These are phyloP conservation scores for Limnephilus lunatus DNA, from an alignment of 2,888 invertebrate species.

Conservation along the genomic window DNA sequence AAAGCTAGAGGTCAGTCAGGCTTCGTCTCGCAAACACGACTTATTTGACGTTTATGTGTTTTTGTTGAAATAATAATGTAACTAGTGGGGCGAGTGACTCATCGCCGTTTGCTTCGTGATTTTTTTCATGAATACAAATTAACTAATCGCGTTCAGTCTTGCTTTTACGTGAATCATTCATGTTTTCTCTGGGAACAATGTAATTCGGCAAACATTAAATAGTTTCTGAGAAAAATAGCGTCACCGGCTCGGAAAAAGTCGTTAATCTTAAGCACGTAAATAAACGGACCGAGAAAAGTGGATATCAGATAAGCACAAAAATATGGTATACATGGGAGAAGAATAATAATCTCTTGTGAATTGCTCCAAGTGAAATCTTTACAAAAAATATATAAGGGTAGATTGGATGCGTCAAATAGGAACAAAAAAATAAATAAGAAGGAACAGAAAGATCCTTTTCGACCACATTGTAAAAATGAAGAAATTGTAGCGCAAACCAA, in stretches of 20 bases:
- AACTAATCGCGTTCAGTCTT: not conserved
- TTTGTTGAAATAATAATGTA: conserved; percentile 9
- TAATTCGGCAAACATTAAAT: not conserved
- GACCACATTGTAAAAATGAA: not conserved
- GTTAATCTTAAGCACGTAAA: not conserved
- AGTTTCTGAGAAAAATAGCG: not conserved
- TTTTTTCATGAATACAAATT: conserved; percentile 13
- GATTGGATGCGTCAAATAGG: not conserved
- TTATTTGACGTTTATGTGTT: conserved; percentile 48
- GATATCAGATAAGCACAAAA: not conserved
- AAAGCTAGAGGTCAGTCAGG: not conserved
- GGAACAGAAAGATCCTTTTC: not conserved
- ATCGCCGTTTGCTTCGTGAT: conserved; percentile 43
- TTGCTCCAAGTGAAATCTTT: not conserved
- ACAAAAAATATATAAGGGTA: not conserved
- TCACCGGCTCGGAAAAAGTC: not conserved
- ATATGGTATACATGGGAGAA: not conserved
- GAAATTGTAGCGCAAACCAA: not conserved
- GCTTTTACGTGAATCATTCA: conserved; percentile 10
- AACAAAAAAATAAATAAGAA: not conserved
- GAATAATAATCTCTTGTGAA: not conserved
- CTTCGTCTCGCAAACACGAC: not conserved
- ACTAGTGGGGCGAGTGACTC: conserved; percentile 32
- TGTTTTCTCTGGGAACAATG: conserved; percentile 4
- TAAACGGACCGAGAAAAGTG: not conserved